Evolutionary conservation across 2,113 vertebrate species (phyloP).

Genomic region (Sinosuthora webbiana): DNA sequence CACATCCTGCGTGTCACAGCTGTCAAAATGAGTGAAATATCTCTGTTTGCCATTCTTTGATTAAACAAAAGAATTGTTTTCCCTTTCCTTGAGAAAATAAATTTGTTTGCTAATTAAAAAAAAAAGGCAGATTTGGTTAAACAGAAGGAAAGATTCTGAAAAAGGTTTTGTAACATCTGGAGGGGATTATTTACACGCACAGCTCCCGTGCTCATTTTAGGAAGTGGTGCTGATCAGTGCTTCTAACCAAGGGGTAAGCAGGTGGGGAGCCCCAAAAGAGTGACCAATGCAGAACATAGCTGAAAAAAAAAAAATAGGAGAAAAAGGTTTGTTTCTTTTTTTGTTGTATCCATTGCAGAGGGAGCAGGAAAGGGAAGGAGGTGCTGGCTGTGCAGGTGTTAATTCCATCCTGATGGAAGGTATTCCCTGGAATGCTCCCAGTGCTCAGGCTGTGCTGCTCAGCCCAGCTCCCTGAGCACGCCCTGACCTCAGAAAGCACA

Average conservation of each 20-base stretch:
- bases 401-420: background rate
- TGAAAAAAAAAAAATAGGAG: background rate
- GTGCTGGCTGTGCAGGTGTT: background rate
- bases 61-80: background rate
- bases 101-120: background rate
- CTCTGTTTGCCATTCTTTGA: background rate
- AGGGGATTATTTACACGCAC: background rate
- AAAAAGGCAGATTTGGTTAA: background rate
- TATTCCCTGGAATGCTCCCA: background rate
- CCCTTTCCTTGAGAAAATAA: background rate
- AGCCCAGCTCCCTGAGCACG: background rate
- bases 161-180: background rate
- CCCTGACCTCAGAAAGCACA: background rate
- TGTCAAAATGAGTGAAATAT: background rate
- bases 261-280: background rate
- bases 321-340: background rate
- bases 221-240: background rate
- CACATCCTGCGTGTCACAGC: background rate
- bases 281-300: fast-evolving
- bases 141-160: background rate
- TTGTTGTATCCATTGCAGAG: background rate
- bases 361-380: background rate
- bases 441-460: background rate
- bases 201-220: background rate
- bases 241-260: background rate